Conservation (phyloP, 2,113 vertebrate species). For the Lonchura striata region DNA sequence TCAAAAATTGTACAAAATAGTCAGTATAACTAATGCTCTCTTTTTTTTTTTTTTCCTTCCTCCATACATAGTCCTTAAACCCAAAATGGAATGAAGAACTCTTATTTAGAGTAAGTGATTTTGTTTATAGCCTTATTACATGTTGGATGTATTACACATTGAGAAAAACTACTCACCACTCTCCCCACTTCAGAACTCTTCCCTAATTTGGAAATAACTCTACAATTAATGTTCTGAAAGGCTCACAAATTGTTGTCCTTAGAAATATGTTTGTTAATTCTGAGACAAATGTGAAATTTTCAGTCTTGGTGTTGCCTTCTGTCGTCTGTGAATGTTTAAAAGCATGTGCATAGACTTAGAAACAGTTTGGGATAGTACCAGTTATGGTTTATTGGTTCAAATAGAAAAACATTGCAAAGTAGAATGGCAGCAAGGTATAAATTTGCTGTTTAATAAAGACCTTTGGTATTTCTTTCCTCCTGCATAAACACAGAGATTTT, state of each 20-base stretch:
- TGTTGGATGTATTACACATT: background rate
- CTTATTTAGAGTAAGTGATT: conserved; percentile 88
- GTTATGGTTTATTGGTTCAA: background rate
- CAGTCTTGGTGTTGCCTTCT: background rate
- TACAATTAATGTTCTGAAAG: background rate
- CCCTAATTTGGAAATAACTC: background rate
- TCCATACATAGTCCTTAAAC: conserved; percentile 81
- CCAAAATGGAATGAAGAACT: conserved; percentile 98
- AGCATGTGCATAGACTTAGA: background rate
- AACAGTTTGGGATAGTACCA: background rate
- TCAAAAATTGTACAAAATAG: background rate
- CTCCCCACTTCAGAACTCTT: background rate
- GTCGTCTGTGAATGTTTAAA: background rate
- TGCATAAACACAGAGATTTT: background rate
- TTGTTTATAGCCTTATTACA: background rate
- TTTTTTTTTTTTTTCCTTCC: background rate
- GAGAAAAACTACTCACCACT: background rate
- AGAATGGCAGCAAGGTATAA: background rate
- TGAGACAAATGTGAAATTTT: background rate
- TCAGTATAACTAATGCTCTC: background rate
- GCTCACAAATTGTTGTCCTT: background rate
- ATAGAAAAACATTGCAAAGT: background rate
- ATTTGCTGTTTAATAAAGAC: background rate
- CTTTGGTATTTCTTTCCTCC: background rate
- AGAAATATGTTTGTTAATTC: background rate